Percentiles rank a stretch among this genome's conserved stretches.
These are phyloP conservation scores for Sarcophaga rosellei DNA, from an alignment of 2,888 invertebrate genomes.

Conservation along the genomic window DNA sequence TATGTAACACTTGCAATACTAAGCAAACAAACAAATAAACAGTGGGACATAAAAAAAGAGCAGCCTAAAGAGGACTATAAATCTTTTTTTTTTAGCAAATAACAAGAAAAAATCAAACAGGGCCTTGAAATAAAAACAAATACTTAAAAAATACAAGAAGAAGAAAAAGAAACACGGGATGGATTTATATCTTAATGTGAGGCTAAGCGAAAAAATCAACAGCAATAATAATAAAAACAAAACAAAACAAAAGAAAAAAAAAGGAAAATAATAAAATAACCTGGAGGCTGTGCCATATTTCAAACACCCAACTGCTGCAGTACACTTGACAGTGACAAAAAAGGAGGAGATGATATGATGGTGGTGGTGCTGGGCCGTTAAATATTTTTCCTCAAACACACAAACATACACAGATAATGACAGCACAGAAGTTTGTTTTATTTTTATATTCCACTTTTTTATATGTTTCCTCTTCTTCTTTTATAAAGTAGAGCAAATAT, in stretches of 20 bases:
- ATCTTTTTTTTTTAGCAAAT: not conserved
- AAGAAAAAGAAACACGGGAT: not conserved
- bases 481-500: conserved; percentile 41
- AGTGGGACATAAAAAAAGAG: conserved; percentile 13
- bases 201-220: too few relatives aligned
- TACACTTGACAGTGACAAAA: not conserved
- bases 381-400: not conserved
- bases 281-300: conserved; percentile 28
- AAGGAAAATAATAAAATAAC: not conserved
- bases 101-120: conserved; percentile 20
- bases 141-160: not conserved
- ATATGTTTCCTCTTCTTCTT: not conserved
- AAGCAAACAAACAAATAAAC: not conserved
- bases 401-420: not conserved
- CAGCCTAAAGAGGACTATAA: not conserved
- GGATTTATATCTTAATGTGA: too few relatives aligned
- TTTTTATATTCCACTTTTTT: not conserved
- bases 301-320: not conserved
- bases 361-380: not conserved
- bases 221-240: too few relatives aligned
- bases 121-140: conserved; percentile 17
- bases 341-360: not conserved
- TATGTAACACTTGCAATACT: conserved; percentile 1
- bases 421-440: too few relatives aligned
- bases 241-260: not conserved